Percentiles rank a stretch among this genome's conserved stretches.
Evolutionary conservation across 2,113 vertebrate species (phyloP).

Genomic region (Osmerus eperlanus): DNA sequence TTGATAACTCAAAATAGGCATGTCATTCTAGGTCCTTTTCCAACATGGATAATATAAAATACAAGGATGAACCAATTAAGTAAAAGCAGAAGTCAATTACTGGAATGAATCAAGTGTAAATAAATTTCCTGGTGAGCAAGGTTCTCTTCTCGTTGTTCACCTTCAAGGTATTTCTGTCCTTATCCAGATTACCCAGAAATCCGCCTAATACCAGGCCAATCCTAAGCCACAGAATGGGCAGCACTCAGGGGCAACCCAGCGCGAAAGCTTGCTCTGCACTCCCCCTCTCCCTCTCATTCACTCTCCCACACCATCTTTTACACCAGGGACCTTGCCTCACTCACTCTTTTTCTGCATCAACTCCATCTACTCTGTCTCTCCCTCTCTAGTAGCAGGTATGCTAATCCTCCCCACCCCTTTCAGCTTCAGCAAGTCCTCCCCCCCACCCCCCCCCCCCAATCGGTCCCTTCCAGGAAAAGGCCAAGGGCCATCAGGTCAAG

Average conservation of each 20-base stretch:
- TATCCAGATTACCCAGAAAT: slow-evolving; percentile 75
- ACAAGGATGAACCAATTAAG: neutral
- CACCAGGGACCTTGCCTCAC: neutral
- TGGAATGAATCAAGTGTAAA: slow-evolving; percentile 12
- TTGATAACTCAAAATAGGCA: too few relatives aligned
- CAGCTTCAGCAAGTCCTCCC: neutral
- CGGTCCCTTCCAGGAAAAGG: slow-evolving; percentile 33
- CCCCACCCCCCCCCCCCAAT: neutral
- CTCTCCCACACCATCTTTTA: neutral
- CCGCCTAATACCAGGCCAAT: slow-evolving; percentile 65
- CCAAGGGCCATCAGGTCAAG: slow-evolving; percentile 42
- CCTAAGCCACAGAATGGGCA: slow-evolving; percentile 54
- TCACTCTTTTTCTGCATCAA: neutral
- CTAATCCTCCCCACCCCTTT: neutral
- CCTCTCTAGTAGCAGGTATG: slow-evolving; percentile 5
- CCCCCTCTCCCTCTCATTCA: slow-evolving; percentile 16
- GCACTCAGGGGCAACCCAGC: slow-evolving; percentile 41
- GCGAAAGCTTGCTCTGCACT: slow-evolving; percentile 34
- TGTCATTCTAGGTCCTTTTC: too few relatives aligned
- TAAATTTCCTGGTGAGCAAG: slow-evolving; percentile 22
- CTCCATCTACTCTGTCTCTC: neutral
- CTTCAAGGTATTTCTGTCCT: slow-evolving; percentile 72
- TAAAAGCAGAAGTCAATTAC: slow-evolving; percentile 33
- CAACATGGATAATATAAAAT: too few relatives aligned
- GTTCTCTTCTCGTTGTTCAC: slow-evolving; percentile 58